A percentile compares a stretch with the other conserved stretches of the same genome.
Conservation (phyloP, 2,113 vertebrate species). For the Tragulus kanchil region DNA sequence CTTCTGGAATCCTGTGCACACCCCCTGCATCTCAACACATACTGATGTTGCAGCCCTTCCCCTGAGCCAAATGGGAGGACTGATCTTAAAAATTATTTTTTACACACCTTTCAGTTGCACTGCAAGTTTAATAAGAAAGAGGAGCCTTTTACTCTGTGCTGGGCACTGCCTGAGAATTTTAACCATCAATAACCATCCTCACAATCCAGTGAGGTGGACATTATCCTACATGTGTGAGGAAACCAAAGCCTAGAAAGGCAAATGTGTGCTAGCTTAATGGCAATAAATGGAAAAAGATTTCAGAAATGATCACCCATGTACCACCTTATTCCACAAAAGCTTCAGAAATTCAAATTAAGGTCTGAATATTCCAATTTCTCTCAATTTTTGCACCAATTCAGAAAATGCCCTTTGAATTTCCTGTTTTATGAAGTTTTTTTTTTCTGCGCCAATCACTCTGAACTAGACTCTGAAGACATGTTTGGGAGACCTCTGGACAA, state of each 20-base stretch:
- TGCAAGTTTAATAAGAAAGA: not conserved
- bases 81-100: not conserved
- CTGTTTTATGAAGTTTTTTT: too few species aligned
- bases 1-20: not conserved
- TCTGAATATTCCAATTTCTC: too few species aligned
- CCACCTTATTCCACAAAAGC: too few species aligned
- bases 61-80: not conserved
- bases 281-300: too few species aligned
- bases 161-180: not conserved
- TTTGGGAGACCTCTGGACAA: too few species aligned
- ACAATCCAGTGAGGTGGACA: not conserved
- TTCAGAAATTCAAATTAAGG: too few species aligned
- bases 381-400: too few species aligned
- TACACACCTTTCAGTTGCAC: not conserved
- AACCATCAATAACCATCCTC: not conserved
- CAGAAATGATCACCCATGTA: too few species aligned
- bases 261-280: not conserved
- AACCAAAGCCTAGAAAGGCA: not conserved
- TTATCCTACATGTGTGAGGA: not conserved
- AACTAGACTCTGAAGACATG: too few species aligned
- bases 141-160: not conserved
- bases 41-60: not conserved
- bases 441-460: too few species aligned
- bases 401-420: too few species aligned
- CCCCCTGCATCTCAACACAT: not conserved